Percentiles rank a stretch among this genome's conserved stretches.
These are phyloP conservation scores for Hemibagrus wyckioides DNA, from an alignment of 2,113 vertebrate genomes.

Conservation along the genomic window DNA sequence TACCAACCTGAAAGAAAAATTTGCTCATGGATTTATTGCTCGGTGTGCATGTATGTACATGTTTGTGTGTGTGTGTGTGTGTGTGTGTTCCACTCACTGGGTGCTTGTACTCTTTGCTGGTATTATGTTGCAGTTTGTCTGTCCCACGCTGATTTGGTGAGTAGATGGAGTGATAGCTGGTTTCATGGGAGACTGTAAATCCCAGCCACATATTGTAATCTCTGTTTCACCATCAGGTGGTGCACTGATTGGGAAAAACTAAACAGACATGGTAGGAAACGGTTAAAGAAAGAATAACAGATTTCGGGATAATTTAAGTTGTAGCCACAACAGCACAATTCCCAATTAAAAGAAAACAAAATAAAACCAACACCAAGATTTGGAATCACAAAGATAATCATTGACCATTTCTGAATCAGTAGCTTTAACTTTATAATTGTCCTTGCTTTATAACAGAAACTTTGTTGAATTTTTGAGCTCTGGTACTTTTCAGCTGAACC, in stretches of 20 bases:
- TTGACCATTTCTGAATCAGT: neutral
- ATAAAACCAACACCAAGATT: neutral
- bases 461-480: neutral
- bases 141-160: constrained; percentile 76
- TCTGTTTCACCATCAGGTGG: constrained; percentile 77
- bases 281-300: neutral
- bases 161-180: constrained; percentile 50
- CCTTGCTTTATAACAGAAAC: neutral
- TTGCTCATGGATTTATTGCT: neutral
- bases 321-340: neutral
- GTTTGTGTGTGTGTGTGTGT: neutral
- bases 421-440: neutral
- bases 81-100: constrained; percentile 67
- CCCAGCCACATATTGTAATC: constrained; percentile 84
- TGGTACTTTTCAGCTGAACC: neutral
- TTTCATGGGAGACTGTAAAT: constrained; percentile 70
- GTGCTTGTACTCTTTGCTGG: constrained; percentile 64
- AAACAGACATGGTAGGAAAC: constrained; percentile 15
- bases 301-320: neutral
- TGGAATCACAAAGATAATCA: neutral
- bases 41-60: neutral
- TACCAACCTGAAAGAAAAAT: constrained; percentile 69
- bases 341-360: neutral
- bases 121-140: constrained; percentile 70
- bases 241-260: constrained; percentile 85